Base-by-base conservation (phyloP, 2,888 invertebrate genomes). In the Nesidiocoris tenuis region DNA sequence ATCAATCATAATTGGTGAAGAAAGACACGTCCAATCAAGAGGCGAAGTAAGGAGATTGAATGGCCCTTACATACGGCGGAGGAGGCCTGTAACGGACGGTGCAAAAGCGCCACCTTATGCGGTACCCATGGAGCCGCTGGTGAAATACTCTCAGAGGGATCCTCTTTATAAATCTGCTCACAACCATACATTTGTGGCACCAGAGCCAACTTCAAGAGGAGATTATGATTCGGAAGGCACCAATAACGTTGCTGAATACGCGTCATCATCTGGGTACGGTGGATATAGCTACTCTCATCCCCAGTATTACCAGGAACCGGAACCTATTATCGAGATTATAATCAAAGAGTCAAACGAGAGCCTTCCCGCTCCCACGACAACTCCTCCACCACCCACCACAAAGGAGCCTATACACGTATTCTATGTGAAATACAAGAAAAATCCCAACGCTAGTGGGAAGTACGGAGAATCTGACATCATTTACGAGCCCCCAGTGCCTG, bases 271-370 rank as follows among this genome's bases (percentile, higher is more conserved):
- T 39, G 65, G 65, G n/a, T 65, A 65, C 18, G 65, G 39, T 7
- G 12, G 12, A 3, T 39, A 39, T 39, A 12, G 39, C 5, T 39
- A 39, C 12, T 61, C 57, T 7, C 74, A n/a, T 17, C 75, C 80
- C 39, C 77, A 74, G 7, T 90, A 89, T 81, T 87, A 90, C 79
- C 90, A 91, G 82, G 91, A 92, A 70, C 94, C 94, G 0, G 94
- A 94, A 82, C 94, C 94, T 2, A 95, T 95, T 19, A 95, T 95
- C 80, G 95, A 95, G 85, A 95, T 95, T 79, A 95, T 95, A 78
- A 94, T 95, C 70, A 94, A 93, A 82, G 94, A 95, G 83, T 93
- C 94, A 0, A 95, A 95, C 82, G 92, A 93, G 81, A 88, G 91
- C 0, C 82, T 93, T 1, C 90, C 93, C 1, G 87, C 91, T 1